phyloP scores from a whole-genome alignment of 2,113 vertebrate species.

The Lepidothrix coronata region DNA sequence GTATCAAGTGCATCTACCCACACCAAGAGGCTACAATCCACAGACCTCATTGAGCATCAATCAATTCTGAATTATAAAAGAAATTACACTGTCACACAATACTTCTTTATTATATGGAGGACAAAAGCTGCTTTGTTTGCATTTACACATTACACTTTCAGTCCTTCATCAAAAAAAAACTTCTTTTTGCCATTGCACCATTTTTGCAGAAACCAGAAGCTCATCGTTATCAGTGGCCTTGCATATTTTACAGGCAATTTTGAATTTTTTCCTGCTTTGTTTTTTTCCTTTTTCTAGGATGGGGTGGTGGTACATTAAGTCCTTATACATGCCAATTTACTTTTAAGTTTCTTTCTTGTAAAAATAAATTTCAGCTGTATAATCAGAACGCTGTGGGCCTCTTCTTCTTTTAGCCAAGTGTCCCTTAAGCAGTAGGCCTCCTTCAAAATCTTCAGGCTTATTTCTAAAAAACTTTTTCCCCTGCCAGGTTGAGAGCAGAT shows the following conservation, averaged over 20 bases:
- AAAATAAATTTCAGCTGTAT: not conserved
- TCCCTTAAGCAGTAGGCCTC: not conserved
- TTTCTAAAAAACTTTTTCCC: not conserved
- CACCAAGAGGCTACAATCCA: constrained; percentile 5
- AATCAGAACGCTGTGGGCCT: not conserved
- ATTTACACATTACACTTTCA: not conserved
- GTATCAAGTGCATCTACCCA: constrained; percentile 40
- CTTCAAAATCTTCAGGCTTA: not conserved
- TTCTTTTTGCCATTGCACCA: not conserved
- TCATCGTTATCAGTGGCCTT: not conserved
- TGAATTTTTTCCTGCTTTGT: not conserved
- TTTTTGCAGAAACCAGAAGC: not conserved
- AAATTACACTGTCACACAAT: constrained; percentile 28
- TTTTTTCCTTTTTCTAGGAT: not conserved
- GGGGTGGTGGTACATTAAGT: not conserved
- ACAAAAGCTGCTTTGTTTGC: constrained; percentile 51
- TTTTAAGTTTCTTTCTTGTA: not conserved
- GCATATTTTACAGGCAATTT: not conserved
- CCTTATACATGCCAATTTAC: not conserved
- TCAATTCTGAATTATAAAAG: constrained; percentile 38
- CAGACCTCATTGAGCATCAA: constrained; percentile 1
- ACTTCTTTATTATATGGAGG: constrained; percentile 3
- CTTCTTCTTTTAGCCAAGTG: not conserved
- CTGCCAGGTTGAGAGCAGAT: not conserved
- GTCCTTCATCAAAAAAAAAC: not conserved